Evolutionary conservation across 2,113 vertebrate species (phyloP).

Genomic region (Ivindomyrus marchei): DNA sequence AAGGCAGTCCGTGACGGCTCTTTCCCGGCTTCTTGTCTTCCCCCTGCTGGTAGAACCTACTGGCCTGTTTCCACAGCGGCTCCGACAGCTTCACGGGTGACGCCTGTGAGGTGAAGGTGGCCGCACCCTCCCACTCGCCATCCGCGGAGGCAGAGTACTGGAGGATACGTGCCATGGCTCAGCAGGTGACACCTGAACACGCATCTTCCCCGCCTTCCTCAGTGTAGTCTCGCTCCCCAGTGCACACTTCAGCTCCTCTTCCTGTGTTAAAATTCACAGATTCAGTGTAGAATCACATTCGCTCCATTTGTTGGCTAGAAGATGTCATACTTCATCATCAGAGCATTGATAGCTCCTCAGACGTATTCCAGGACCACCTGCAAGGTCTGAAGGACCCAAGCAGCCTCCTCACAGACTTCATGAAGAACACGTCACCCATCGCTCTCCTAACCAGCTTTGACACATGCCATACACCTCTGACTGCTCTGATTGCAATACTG

Average conservation of each 20-base stretch:
- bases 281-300: background rate
- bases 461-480: background rate
- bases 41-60: conserved; percentile 70
- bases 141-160: conserved; percentile 91
- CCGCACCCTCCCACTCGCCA: conserved; percentile 80
- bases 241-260: background rate
- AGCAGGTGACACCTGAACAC: conserved; percentile 62
- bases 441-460: background rate
- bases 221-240: background rate
- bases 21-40: background rate
- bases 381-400: background rate
- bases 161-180: conserved; percentile 96
- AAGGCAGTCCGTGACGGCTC: no score
- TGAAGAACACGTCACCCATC: background rate
- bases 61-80: conserved; percentile 88
- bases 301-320: background rate
- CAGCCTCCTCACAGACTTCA: background rate
- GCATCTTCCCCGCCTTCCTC: background rate
- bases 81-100: conserved; percentile 87
- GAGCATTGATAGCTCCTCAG: background rate
- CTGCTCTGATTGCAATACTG: background rate
- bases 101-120: conserved; percentile 95
- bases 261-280: background rate
- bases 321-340: background rate
- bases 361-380: background rate